These are phyloP conservation scores for Drosophila seguyi DNA, from an alignment of 1,140 invertebrate genomes.

Conservation along the genomic window DNA sequence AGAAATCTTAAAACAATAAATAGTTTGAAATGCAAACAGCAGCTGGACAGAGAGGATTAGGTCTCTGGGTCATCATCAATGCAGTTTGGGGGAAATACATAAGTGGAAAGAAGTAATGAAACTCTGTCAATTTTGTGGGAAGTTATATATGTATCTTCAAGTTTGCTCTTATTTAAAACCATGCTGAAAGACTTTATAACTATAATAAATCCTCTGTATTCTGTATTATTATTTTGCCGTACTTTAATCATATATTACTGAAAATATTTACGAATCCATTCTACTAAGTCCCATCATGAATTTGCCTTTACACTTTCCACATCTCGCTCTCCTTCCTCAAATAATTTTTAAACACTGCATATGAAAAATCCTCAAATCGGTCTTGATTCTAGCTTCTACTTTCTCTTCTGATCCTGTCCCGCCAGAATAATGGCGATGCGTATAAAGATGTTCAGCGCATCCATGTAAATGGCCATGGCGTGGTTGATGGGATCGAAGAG, in stretches of 20 bases:
- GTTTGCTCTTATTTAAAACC: background rate
- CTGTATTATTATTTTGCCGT: background rate
- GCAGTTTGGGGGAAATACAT: background rate
- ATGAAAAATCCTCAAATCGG: background rate
- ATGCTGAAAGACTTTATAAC: background rate
- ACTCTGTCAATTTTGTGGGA: background rate
- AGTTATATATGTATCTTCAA: background rate
- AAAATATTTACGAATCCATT: background rate
- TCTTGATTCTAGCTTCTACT: slow-evolving; percentile 4
- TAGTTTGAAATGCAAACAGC: background rate
- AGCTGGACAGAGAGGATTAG: background rate
- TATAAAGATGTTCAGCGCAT: slow-evolving; percentile 98
- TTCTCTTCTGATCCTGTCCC: slow-evolving; percentile 76
- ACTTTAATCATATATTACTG: background rate
- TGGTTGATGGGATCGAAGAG: slow-evolving; percentile 98
- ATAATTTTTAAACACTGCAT: background rate
- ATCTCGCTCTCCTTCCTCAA: background rate
- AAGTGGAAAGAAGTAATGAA: background rate
- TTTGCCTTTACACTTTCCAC: slow-evolving; percentile 2
- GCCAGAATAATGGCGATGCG: slow-evolving; percentile 95
- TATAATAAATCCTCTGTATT: background rate
- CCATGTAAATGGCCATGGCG: slow-evolving; percentile 96
- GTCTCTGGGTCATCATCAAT: background rate
- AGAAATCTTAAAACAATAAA: slow-evolving; percentile 20
- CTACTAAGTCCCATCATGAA: background rate